Evolutionary conservation across 2,797 vertebrate genomes (phyloP), one percentile per base, ranked within the genome.

Genomic region (Sebastes taczanowskii): DNA sequence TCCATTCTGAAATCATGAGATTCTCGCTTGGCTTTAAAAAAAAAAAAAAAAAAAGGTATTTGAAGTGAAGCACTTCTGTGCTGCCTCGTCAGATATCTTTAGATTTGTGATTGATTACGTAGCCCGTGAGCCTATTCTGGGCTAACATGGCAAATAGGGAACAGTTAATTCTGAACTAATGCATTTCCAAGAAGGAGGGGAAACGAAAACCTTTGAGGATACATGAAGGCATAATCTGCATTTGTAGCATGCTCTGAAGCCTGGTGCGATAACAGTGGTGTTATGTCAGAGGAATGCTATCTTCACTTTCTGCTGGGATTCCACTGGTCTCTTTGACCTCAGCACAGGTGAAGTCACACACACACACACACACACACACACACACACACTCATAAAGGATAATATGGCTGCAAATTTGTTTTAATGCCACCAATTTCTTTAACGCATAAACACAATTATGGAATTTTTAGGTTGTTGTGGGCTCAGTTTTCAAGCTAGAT

Each of bases 41-140:
- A 42, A 61, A 16, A 71, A 63, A 65, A 27, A 42, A 67, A 70
- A 55, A 78, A 65, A 27, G 42, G 16, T 70, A 80, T 79, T 79
- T 86, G 69, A 91, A 66, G 76, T 78, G 53, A 76, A 77, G 68
- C 49, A 59, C 58, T 70, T 70, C 69, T 67, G 64, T 53, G 74
- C 74, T 74, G 79, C 72, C 62, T 90, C 74, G 77, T 87, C 73
- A 78, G 55, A 77, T 78, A 77, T 77, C 80, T 84, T 80, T 74
- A 63, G 79, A 78, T 84, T 77, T 74, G 60, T 62, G 73, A 77
- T 61, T 82, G 80, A 83, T 77, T 85, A 59, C 60, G 23, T 2
- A 58, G 68, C 71, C 78, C 35, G 34, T 32, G 35, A 72, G 35
- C 16, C 55, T 79, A 20, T 78, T 71, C 42, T 68, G 23, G 64